Percentiles rank a stretch among this genome's conserved stretches.
Conservation (phyloP, 2,797 vertebrate species). For the Steatocranus sp. region DNA sequence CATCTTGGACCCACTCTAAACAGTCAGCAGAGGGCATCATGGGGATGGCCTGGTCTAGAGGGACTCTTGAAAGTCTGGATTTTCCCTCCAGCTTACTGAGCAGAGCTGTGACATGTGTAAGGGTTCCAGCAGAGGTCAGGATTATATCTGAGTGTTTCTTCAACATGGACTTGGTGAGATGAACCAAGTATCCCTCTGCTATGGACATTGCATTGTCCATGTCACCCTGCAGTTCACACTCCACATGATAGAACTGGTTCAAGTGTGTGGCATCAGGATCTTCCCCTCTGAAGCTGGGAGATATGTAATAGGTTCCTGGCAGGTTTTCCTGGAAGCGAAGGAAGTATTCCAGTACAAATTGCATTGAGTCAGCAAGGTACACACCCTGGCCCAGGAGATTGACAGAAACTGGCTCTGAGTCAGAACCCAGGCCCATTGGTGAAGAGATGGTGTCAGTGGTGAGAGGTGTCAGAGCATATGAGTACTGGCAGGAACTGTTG, state of each 20-base stretch:
- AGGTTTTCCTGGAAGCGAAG: constrained; percentile 78
- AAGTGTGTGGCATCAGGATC: constrained; percentile 79
- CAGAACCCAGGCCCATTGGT: constrained; percentile 80
- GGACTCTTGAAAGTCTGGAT: constrained; percentile 65
- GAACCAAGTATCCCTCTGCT: constrained; percentile 73
- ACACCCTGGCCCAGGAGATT: constrained; percentile 74
- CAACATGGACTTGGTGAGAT: constrained; percentile 73
- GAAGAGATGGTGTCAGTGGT: constrained; percentile 82
- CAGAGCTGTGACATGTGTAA: constrained; percentile 64
- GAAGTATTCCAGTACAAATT: constrained; percentile 82
- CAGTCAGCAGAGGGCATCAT: constrained; percentile 78
- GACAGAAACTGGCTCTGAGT: constrained; percentile 78
- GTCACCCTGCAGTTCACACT: constrained; percentile 78
- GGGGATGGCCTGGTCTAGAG: constrained; percentile 73
- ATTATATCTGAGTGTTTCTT: constrained; percentile 73
- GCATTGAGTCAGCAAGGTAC: constrained; percentile 82
- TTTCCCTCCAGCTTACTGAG: constrained; percentile 63
- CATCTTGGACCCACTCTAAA: constrained; percentile 76
- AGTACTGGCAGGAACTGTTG: constrained; percentile 65
- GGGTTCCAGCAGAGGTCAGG: constrained; percentile 65
- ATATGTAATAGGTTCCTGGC: constrained; percentile 76
- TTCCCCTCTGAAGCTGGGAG: constrained; percentile 80
- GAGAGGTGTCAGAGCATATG: constrained; percentile 78
- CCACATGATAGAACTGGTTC: constrained; percentile 82
- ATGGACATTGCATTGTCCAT: constrained; percentile 74